Base-by-base conservation (phyloP, 2,888 invertebrate genomes). In the Synanthedon myopaeformis region DNA sequence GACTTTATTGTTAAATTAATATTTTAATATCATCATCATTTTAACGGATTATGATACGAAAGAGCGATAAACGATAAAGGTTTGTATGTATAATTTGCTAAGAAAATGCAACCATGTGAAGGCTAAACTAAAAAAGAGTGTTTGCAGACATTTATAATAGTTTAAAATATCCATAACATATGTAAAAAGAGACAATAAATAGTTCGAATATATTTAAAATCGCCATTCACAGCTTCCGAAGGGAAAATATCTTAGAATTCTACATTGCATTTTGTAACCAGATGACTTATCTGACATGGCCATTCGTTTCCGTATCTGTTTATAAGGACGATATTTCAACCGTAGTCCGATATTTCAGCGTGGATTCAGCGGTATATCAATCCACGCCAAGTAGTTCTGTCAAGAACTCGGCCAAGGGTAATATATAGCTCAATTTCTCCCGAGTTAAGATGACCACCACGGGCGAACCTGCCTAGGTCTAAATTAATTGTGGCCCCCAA, bases 361-460 rank as follows among this genome's bases (percentile, higher is more conserved):
- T 67, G 62, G 65, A 73, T 69, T 72, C 72, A 65, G 65, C 69
- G 67, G 67, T 79, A 73, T 78, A 82, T 82, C 81, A 80, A 79
- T 82, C 79, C 64, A 58, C 65, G 77, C 75, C 79, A 74, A 69
- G 67, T 72, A 74, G 67, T 72, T 71, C 74, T 76, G 77, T 76
- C 76, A 70, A 70, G 74, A 72, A 67, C 66, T 66, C 57, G 56
- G 59, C 49, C 56, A 52, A 57, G 51, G 55, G 56, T 58, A 53
- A 58, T 56, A 51, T 56, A 54, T 55, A 52, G 54, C 56, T 55
- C 58, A 59, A 59, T 59, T 56, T 58, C 58, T 56, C 59, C 52
- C 54, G 51, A 61, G 58, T 60, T 57, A 56, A 57, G 62, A 61
- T 64, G 63, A 60, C 63, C 64, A 58, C 58, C 59, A 61, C 57